Evolutionary conservation across 1,140 invertebrate species (phyloP), one percentile per base, ranked within the genome.

Genomic region (Delia radicum): DNA sequence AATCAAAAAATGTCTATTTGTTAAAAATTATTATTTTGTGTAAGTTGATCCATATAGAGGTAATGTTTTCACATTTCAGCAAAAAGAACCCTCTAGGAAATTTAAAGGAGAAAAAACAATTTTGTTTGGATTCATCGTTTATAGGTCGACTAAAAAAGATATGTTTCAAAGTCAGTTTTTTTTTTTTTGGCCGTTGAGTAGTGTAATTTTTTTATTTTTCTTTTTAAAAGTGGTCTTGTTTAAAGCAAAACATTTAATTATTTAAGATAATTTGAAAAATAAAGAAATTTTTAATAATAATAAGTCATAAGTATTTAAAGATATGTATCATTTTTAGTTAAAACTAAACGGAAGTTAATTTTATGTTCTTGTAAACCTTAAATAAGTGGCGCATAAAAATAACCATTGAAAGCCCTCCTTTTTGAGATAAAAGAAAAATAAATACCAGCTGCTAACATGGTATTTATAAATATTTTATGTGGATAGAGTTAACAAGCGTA

Each of bases 401-500:
- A 21, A n/a, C n/a, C n/a, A n/a, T n/a, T n/a, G n/a, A n/a, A 21
- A 33, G 31, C 37, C 65, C 65, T 21, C 65, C 65, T 69, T 21
- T 69, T 33, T 24, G 4, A 10, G 15, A 67, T 7, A 67, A 15
- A 67, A 29, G 13, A 33, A 21, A 1, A 31, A 69, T 6, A 69
- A 69, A 55, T 4, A 18, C 26, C 63, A 28, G 63, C 26, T 67
- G 63, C 29, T 67, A 31, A 12, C 26, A 31, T 67, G 6, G 62
- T 31, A n/a, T 4, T 26, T 27, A 24, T 63, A n/a, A 21, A 46
- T 18, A 12, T 61, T 46, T 24, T 69, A 12, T 31, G 46, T 31
- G 48, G 33, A 31, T 46, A 37, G 62, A 73, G 71, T 73, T 76
- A 76, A 76, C 75, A 76, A 76, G 69, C 75, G 75, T 76, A 76